Conservation (phyloP, 2,888 invertebrate species). For the Drosophila sordidapex region DNA sequence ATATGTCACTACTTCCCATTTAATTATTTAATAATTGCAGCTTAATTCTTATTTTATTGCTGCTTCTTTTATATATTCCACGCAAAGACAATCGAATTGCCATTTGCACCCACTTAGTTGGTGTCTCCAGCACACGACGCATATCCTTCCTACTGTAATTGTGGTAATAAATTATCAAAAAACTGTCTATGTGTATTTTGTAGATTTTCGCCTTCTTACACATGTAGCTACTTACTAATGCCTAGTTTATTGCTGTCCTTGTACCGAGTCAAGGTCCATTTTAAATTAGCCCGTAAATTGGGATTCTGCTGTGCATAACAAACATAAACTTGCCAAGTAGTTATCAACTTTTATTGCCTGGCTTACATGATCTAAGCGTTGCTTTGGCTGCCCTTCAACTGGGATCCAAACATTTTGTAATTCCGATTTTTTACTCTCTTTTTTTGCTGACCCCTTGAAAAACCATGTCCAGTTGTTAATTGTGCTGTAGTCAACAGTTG, state of each 20-base stretch:
- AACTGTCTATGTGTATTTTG: no score
- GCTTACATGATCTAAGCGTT: conserved; percentile 39
- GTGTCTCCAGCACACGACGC: background rate
- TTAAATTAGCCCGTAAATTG: conserved; percentile 29
- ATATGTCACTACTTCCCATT: conserved; percentile 24
- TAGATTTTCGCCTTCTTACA: background rate
- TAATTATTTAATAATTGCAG: conserved; percentile 27
- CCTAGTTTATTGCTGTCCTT: conserved; percentile 33
- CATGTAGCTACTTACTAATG: background rate
- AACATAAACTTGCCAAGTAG: conserved; percentile 48
- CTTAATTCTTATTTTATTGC: conserved; percentile 10
- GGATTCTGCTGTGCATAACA: conserved; percentile 18
- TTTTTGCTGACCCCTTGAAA: conserved; percentile 11
- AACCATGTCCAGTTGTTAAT: conserved; percentile 58
- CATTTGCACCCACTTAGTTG: background rate
- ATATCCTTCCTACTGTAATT: background rate
- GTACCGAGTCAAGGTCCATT: conserved; percentile 20
- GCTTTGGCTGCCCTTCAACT: conserved; percentile 57
- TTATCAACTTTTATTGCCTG: conserved; percentile 72
- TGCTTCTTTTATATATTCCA: background rate
- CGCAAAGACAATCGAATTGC: background rate
- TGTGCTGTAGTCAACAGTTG: conserved; percentile 34
- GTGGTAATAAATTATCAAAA: background rate
- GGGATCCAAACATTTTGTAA: conserved; percentile 35
- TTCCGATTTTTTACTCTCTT: conserved; percentile 11